Conservation (phyloP, 2,113 vertebrate species). For the Grantiella picta region DNA sequence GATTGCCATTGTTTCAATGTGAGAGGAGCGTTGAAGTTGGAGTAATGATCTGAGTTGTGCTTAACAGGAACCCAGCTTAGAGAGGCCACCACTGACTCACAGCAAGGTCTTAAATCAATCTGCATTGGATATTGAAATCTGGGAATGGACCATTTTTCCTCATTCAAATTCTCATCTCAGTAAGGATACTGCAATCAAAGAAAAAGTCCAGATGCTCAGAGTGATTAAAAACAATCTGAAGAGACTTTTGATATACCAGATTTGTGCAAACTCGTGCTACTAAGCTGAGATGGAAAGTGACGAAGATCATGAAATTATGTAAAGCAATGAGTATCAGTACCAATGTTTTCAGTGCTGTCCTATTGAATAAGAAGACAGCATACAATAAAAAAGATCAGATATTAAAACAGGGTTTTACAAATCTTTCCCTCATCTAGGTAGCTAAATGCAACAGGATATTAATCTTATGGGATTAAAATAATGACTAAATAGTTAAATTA, state of each 20-base stretch:
- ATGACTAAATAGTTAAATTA: background rate
- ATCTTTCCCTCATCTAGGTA: background rate
- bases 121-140: background rate
- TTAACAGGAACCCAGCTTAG: background rate
- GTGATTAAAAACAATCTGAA: background rate
- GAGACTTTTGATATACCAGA: background rate
- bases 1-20: background rate
- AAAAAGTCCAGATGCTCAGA: background rate
- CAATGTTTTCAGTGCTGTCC: background rate
- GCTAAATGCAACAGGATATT: background rate
- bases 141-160: background rate
- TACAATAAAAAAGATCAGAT: background rate
- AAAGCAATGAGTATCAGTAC: background rate
- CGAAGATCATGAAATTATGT: background rate
- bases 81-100: background rate
- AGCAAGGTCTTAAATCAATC: background rate
- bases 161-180: background rate
- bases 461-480: background rate
- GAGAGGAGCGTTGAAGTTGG: background rate
- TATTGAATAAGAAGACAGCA: background rate
- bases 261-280: background rate
- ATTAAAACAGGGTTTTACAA: background rate
- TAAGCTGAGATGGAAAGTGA: background rate
- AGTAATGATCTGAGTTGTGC: background rate
- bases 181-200: background rate